phyloP scores from a whole-genome alignment of 2,113 vertebrate species.

The Mirza zaza region DNA sequence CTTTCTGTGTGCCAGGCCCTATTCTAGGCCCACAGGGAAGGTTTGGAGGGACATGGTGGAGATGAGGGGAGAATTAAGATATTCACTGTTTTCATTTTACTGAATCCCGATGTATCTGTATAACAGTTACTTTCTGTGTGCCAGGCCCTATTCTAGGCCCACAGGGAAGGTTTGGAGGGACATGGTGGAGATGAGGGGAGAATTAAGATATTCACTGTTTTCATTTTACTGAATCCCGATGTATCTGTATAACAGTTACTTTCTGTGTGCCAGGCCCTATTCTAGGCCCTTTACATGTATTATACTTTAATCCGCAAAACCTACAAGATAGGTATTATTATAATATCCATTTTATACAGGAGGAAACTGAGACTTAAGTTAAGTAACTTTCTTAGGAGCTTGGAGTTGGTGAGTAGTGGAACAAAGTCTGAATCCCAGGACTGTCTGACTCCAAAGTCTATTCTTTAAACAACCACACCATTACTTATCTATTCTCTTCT shows the following conservation, averaged over 20 bases:
- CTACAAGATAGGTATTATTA: background rate
- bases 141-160: background rate
- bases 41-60: background rate
- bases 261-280: background rate
- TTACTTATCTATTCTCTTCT: background rate
- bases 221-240: background rate
- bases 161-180: background rate
- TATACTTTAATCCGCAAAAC: slow-evolving; percentile 14
- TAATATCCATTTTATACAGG: background rate
- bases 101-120: background rate
- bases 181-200: background rate
- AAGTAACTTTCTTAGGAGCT: background rate
- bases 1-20: background rate
- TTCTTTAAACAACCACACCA: slow-evolving; percentile 8
- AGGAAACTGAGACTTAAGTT: background rate
- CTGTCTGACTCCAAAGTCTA: background rate
- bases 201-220: slow-evolving; percentile 17
- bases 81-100: background rate
- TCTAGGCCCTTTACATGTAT: background rate
- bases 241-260: background rate
- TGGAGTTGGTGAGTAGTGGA: background rate
- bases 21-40: background rate
- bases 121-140: background rate
- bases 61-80: slow-evolving; percentile 34
- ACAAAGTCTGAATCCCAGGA: background rate